Evolutionary conservation across 2,888 invertebrate species (phyloP).

Genomic region (Mesochorus sp.): DNA sequence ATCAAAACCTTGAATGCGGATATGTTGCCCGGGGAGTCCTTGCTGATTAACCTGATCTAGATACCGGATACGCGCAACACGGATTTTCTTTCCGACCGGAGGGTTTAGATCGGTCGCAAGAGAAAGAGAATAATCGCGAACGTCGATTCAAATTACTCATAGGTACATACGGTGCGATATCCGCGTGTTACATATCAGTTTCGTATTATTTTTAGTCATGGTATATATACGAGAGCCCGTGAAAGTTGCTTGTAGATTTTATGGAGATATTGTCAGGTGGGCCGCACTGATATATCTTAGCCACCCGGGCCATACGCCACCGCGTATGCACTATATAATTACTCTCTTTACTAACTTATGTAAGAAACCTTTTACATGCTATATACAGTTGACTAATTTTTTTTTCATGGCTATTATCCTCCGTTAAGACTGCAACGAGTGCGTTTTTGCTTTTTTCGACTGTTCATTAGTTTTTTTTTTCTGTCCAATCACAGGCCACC

Average conservation of each 20-base stretch:
- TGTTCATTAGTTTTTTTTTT: constrained; percentile 25
- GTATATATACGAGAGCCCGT: constrained; percentile 43
- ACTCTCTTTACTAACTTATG: not conserved
- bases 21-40: not conserved
- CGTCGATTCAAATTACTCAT: constrained; percentile 48
- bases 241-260: constrained; percentile 42
- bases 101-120: constrained; percentile 5
- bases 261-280: not conserved
- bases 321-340: not conserved
- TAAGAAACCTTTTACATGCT: not conserved
- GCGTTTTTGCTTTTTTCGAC: not conserved
- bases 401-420: not conserved
- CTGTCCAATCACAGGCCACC: constrained; percentile 80
- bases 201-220: constrained; percentile 56
- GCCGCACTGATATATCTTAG: not conserved
- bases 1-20: constrained; percentile 17
- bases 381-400: not conserved
- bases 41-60: constrained; percentile 23
- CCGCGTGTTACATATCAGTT: constrained; percentile 52
- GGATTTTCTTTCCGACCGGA: constrained; percentile 44
- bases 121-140: constrained; percentile 5
- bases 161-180: constrained; percentile 37
- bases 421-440: no score
- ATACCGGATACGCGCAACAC: constrained; percentile 45
- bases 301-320: not conserved